These are phyloP conservation scores for Uria lomvia DNA, from an alignment of 2,113 vertebrate genomes.

Conservation along the genomic window DNA sequence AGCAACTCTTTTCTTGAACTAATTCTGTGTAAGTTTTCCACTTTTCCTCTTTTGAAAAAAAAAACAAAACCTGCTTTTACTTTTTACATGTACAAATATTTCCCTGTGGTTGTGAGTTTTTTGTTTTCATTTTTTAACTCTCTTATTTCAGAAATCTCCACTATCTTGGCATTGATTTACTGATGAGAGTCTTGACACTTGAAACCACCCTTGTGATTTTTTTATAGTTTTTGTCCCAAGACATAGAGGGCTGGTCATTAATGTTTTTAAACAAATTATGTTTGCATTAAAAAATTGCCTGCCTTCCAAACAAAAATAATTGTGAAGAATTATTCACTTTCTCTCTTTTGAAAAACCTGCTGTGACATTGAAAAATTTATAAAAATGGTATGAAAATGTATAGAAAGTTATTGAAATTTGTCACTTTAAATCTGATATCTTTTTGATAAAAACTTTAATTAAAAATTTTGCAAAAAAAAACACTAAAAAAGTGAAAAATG, in stretches of 20 bases:
- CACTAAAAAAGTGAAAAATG: neutral
- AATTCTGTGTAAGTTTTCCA: neutral
- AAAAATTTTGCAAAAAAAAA: neutral
- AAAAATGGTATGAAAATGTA: constrained; percentile 28
- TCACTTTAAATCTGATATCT: neutral
- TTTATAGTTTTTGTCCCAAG: neutral
- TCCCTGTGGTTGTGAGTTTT: neutral
- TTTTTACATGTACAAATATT: neutral
- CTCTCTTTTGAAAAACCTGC: neutral
- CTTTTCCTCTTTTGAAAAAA: neutral
- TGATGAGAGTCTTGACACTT: neutral
- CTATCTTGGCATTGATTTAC: neutral
- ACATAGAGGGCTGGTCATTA: neutral
- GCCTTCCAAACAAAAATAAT: neutral
- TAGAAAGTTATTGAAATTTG: neutral
- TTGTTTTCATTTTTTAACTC: neutral
- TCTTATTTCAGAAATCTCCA: neutral
- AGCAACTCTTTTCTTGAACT: neutral
- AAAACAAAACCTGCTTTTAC: neutral
- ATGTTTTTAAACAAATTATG: neutral
- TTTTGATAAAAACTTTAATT: neutral
- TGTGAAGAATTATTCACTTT: neutral
- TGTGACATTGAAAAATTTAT: neutral
- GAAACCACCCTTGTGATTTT: neutral
- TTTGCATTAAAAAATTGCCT: neutral